A percentile compares a stretch with the other conserved stretches of the same genome.
These are phyloP conservation scores for Drosophila punjabiensis DNA, from an alignment of 1,140 invertebrate species.

Conservation along the genomic window DNA sequence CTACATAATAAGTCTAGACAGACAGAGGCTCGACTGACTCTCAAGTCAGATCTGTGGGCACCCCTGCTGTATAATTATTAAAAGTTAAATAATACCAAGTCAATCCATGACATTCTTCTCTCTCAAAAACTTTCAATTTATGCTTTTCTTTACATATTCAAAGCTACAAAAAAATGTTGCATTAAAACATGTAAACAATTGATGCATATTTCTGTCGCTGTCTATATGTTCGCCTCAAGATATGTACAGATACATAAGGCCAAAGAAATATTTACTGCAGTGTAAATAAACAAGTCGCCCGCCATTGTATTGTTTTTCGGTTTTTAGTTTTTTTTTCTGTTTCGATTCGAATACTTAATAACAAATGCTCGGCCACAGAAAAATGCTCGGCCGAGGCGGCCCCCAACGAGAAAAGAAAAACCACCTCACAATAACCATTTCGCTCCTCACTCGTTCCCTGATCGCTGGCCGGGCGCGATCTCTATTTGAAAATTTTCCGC, in stretches of 20 bases:
- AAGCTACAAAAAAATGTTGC: constrained; percentile 11
- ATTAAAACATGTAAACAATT: constrained; percentile 32
- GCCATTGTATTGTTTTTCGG: constrained; percentile 39
- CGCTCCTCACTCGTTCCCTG: constrained; percentile 54
- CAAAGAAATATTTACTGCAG: constrained; percentile 44
- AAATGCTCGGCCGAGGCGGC: constrained; percentile 36
- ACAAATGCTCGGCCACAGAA: constrained; percentile 53
- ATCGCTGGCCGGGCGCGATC: constrained; percentile 41
- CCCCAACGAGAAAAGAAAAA: constrained; percentile 21
- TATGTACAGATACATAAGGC: constrained; percentile 4
- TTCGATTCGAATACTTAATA: constrained; percentile 59
- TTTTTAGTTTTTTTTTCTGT: constrained; percentile 6
- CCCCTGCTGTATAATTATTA: not conserved
- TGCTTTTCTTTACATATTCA: not conserved
- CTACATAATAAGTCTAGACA: not conserved
- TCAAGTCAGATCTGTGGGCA: not conserved
- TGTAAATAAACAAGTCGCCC: constrained; percentile 40
- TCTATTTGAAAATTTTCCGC: constrained; percentile 28
- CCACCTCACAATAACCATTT: constrained; percentile 33
- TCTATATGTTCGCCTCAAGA: constrained; percentile 3
- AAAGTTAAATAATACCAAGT: not conserved
- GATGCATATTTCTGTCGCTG: constrained; percentile 27
- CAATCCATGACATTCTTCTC: too few relatives aligned
- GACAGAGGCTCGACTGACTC: too few relatives aligned
- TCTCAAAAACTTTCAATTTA: not conserved